Conservation (phyloP, 1,140 invertebrate species). For the Amyelois transitella region DNA sequence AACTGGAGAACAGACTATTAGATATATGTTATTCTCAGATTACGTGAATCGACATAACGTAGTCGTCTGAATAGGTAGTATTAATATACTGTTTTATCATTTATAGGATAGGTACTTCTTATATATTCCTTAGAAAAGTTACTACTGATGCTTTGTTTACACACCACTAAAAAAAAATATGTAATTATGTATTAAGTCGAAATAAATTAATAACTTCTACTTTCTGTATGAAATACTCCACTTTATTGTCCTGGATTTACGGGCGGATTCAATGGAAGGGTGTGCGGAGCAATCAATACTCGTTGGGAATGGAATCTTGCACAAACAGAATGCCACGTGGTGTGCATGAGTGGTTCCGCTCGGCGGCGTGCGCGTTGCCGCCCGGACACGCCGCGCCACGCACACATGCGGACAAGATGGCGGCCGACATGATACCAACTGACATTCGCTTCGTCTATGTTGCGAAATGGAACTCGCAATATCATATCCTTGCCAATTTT, state of each 20-base stretch:
- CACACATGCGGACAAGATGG: conserved; percentile 51
- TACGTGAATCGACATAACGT: no score
- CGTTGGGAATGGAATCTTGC: conserved; percentile 50
- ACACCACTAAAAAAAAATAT: background rate
- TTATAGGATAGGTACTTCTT: no score
- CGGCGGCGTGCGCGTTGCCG: conserved; percentile 65
- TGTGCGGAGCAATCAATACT: conserved; percentile 40
- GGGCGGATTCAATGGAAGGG: conserved; percentile 14
- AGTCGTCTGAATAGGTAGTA: no score
- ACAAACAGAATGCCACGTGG: conserved; percentile 67
- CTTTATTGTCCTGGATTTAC: conserved; percentile 1
- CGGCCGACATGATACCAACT: conserved; percentile 38
- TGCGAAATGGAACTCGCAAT: conserved; percentile 23
- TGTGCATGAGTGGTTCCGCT: conserved; percentile 63
- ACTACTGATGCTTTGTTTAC: no score
- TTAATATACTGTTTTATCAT: no score
- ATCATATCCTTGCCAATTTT: background rate
- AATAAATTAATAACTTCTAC: no score
- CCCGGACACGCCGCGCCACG: conserved; percentile 55
- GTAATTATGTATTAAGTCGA: background rate
- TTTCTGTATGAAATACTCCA: background rate
- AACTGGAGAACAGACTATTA: no score
- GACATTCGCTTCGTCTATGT: conserved; percentile 73
- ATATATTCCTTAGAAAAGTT: no score
- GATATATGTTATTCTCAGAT: no score